Evolutionary conservation across 2,797 vertebrate genomes (phyloP).

Genomic region (Phalanger gymnotis): DNA sequence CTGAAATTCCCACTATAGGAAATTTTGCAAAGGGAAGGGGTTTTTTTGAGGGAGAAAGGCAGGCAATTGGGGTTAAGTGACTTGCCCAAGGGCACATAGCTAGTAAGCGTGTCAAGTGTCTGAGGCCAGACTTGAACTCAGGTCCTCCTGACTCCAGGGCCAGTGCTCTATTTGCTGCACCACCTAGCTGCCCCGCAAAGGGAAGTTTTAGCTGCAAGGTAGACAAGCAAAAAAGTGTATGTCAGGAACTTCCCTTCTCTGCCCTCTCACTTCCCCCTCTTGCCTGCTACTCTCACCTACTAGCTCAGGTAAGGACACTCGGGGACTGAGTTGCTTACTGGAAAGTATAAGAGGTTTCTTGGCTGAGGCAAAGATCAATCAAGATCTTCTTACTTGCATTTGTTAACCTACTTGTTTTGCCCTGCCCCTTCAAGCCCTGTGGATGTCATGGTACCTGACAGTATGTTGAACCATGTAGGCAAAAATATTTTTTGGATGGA

Average conservation of each 20-base stretch:
- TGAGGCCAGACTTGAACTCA: too few relatives aligned
- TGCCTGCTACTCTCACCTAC: not conserved
- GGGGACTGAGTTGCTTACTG: not conserved
- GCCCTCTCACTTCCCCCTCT: not conserved
- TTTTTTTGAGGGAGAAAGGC: too few relatives aligned
- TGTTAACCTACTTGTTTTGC: constrained; percentile 28
- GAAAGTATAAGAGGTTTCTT: not conserved
- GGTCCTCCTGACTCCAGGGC: too few relatives aligned
- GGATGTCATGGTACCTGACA: not conserved
- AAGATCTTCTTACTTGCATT: not conserved
- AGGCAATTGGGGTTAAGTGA: too few relatives aligned
- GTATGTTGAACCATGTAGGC: not conserved
- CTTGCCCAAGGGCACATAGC: too few relatives aligned
- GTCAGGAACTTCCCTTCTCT: not conserved
- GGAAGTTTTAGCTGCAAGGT: not conserved
- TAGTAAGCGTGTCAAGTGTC: too few relatives aligned
- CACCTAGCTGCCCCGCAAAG: too few relatives aligned
- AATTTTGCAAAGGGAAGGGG: not conserved
- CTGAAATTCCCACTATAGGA: not conserved
- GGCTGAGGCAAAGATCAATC: not conserved
- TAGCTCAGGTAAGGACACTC: not conserved
- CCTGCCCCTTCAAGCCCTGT: not conserved
- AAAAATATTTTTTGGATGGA: not conserved
- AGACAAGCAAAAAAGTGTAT: not conserved
- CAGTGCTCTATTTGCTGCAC: too few relatives aligned